A percentile compares a stretch with the other conserved stretches of the same genome.
phyloP scores from a whole-genome alignment of 2,888 invertebrate genomes.

The Elysia crispata region DNA sequence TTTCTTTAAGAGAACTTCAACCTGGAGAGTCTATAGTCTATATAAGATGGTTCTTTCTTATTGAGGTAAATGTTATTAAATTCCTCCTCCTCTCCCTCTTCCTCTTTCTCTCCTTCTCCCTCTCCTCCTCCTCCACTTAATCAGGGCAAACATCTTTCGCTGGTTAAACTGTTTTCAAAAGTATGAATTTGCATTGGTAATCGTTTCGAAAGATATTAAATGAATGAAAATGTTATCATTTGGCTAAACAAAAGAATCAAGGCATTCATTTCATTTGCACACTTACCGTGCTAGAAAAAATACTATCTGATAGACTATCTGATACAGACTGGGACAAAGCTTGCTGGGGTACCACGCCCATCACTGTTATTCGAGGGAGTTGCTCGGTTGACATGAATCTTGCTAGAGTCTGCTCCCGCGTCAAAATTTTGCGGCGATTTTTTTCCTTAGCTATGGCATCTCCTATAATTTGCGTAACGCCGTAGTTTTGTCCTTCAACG shows the following conservation, averaged over 20 bases:
- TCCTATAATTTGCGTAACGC: conserved; percentile 73
- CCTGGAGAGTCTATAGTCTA: too few relatives aligned
- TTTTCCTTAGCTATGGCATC: conserved; percentile 74
- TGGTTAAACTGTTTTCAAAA: too few relatives aligned
- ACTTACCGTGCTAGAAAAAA: conserved; percentile 61
- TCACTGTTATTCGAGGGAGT: conserved; percentile 63
- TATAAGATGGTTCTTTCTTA: too few relatives aligned
- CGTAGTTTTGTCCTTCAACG: conserved; percentile 73
- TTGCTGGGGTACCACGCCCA: conserved; percentile 70
- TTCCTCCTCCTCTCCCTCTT: conserved; percentile 1
- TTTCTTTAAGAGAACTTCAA: too few relatives aligned
- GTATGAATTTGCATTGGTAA: too few relatives aligned
- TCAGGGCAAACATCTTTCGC: too few relatives aligned
- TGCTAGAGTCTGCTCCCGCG: conserved; percentile 38
- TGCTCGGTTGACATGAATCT: conserved; percentile 46
- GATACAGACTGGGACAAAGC: conserved; percentile 43
- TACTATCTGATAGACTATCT: conserved; percentile 53
- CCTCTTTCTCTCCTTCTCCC: conserved; percentile 16
- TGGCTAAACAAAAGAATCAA: background rate
- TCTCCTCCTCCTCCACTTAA: background rate
- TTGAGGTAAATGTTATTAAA: background rate
- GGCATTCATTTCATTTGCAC: background rate
- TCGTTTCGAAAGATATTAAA: too few relatives aligned
- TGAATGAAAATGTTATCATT: too few relatives aligned
- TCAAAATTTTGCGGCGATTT: conserved; percentile 59